Conservation (phyloP, 2,888 invertebrate genomes). For the Melieria crassipennis region DNA sequence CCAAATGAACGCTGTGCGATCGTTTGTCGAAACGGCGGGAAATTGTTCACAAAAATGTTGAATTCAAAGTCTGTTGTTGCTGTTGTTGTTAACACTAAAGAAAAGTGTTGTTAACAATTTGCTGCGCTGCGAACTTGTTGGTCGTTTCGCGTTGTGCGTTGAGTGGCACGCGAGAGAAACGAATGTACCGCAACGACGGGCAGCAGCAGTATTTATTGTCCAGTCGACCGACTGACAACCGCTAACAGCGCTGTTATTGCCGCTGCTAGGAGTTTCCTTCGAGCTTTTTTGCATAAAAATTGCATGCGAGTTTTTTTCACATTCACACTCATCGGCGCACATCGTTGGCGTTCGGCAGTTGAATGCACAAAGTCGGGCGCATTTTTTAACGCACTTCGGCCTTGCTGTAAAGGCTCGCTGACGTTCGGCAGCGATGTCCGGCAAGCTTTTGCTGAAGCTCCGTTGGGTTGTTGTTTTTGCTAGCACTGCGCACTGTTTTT, state of each 20-base stretch:
- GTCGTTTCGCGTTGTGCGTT: slow-evolving; percentile 16
- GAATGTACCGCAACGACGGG: slow-evolving; percentile 15
- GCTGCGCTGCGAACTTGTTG: background rate
- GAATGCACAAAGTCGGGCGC: background rate
- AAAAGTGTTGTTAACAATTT: no score
- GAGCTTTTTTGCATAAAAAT: background rate
- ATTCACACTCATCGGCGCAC: background rate
- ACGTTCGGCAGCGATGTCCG: no score
- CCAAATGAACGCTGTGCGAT: no score
- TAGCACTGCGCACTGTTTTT: no score
- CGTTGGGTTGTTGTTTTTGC: no score
- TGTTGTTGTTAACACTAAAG: no score
- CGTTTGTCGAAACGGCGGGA: no score
- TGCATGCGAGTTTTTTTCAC: slow-evolving; percentile 9
- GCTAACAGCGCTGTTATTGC: slow-evolving; percentile 12
- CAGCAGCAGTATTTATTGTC: slow-evolving; percentile 26
- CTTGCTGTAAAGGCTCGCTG: background rate
- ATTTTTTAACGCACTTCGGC: background rate
- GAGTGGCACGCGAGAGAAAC: slow-evolving; percentile 24
- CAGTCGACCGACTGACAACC: background rate
- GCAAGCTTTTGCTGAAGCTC: no score
- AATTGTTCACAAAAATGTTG: no score
- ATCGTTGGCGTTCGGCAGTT: background rate
- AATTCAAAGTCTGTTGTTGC: no score
- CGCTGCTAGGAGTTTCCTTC: slow-evolving; percentile 7